phyloP scores from a whole-genome alignment of 2,797 vertebrate genomes.

The Chelon auratus region DNA sequence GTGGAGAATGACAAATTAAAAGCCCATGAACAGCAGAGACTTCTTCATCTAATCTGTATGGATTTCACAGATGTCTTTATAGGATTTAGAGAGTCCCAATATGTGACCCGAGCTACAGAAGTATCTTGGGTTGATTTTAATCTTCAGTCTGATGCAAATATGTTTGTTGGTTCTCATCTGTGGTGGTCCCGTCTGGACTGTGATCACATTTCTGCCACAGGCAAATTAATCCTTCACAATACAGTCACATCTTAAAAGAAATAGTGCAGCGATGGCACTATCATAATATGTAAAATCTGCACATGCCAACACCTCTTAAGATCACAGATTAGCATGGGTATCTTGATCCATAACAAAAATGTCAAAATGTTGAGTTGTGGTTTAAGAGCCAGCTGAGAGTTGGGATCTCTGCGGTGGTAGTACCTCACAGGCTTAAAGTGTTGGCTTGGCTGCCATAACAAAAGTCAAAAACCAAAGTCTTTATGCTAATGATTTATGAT shows the following conservation, averaged over 20 bases:
- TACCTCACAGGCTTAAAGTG: no score
- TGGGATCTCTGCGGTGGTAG: neutral
- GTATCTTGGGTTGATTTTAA: neutral
- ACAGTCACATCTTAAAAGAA: neutral
- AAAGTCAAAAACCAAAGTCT: no score
- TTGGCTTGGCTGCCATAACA: no score
- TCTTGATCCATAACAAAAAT: neutral
- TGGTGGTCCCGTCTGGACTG: neutral
- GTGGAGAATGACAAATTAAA: conserved; percentile 15
- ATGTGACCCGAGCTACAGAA: neutral
- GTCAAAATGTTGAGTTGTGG: neutral
- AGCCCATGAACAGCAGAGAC: neutral
- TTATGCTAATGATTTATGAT: no score
- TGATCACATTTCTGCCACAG: neutral
- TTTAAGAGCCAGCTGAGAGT: neutral
- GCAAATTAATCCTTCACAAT: neutral
- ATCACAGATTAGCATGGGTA: neutral
- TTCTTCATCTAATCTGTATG: neutral
- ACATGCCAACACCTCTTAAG: neutral
- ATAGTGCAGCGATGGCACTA: neutral
- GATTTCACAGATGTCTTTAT: neutral
- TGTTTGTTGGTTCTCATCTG: neutral
- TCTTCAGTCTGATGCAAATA: neutral
- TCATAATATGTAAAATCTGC: neutral
- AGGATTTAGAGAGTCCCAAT: conserved; percentile 19